Conservation (phyloP, 2,888 invertebrate genomes). For the Lacanobia wlatinum region DNA sequence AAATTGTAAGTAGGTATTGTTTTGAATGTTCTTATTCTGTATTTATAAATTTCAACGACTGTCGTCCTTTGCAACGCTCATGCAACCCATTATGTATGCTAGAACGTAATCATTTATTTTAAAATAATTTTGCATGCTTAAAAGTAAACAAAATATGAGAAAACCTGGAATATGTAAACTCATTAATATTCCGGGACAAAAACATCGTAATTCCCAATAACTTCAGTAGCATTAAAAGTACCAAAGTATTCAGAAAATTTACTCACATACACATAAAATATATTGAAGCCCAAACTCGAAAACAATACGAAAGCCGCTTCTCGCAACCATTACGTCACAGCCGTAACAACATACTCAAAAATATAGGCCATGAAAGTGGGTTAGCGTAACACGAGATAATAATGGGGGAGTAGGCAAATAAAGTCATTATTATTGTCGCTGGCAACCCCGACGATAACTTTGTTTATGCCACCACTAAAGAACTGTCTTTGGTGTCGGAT, state of each 20-base stretch:
- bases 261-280: not conserved
- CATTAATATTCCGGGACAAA: too few relatives aligned
- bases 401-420: conserved; percentile 60
- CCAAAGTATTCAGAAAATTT: not conserved
- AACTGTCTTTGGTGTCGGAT: conserved; percentile 37
- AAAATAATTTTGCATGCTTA: too few relatives aligned
- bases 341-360: conserved; percentile 43
- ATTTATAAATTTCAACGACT: too few relatives aligned
- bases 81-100: too few relatives aligned
- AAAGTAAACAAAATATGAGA: too few relatives aligned
- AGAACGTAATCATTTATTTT: too few relatives aligned
- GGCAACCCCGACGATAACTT: conserved; percentile 41
- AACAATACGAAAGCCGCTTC: conserved; percentile 31
- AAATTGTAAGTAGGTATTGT: too few relatives aligned
- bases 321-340: conserved; percentile 39
- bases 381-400: conserved; percentile 56
- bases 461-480: conserved; percentile 46
- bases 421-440: conserved; percentile 56
- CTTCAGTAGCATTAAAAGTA: not conserved
- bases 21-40: too few relatives aligned
- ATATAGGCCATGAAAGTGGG: conserved; percentile 61
- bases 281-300: not conserved
- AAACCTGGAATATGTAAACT: too few relatives aligned
- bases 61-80: too few relatives aligned
- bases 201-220: too few relatives aligned